A percentile compares a stretch with the other conserved stretches of the same genome.
Evolutionary conservation across 53 echinoderm and acorn worm species (phyloP).

Genomic region (Echinarachnius parma): DNA sequence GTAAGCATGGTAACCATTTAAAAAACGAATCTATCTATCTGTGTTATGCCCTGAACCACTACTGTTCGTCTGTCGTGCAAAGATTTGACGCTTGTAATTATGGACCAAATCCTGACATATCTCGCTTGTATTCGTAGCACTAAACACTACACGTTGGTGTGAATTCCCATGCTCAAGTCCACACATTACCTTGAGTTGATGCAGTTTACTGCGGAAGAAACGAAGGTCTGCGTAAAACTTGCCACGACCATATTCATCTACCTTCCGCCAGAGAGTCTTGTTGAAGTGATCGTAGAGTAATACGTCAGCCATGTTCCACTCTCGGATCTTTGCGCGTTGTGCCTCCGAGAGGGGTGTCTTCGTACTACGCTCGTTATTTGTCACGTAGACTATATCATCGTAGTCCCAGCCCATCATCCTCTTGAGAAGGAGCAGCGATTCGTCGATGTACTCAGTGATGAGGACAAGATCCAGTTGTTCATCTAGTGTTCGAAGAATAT

Average conservation of each 20-base stretch:
- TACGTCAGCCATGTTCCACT: slow-evolving; percentile 50
- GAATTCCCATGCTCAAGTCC: too few relatives aligned
- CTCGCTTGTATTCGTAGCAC: too few relatives aligned
- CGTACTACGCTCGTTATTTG: slow-evolving; percentile 20
- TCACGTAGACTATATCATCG: slow-evolving; percentile 33
- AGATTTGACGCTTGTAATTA: too few relatives aligned
- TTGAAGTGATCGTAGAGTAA: slow-evolving; percentile 51
- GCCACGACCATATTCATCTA: slow-evolving; percentile 43
- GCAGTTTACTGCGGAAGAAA: too few relatives aligned
- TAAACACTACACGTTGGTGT: too few relatives aligned
- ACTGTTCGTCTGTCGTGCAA: too few relatives aligned
- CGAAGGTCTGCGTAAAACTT: too few relatives aligned
- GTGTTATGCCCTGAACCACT: too few relatives aligned
- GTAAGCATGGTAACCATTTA: too few relatives aligned
- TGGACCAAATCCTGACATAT: too few relatives aligned
- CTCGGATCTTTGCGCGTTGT: background rate
- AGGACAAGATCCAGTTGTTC: slow-evolving; percentile 38
- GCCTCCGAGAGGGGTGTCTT: slow-evolving; percentile 4
- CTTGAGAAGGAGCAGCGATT: slow-evolving; percentile 53
- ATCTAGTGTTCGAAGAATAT: slow-evolving; percentile 13
- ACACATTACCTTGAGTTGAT: too few relatives aligned
- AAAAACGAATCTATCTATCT: too few relatives aligned
- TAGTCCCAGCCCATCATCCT: slow-evolving; percentile 49
- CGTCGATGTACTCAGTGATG: slow-evolving; percentile 52
- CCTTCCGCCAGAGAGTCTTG: slow-evolving; percentile 45